Evolutionary conservation across 2,888 invertebrate species (phyloP).

Genomic region (Anthophora plumipes): DNA sequence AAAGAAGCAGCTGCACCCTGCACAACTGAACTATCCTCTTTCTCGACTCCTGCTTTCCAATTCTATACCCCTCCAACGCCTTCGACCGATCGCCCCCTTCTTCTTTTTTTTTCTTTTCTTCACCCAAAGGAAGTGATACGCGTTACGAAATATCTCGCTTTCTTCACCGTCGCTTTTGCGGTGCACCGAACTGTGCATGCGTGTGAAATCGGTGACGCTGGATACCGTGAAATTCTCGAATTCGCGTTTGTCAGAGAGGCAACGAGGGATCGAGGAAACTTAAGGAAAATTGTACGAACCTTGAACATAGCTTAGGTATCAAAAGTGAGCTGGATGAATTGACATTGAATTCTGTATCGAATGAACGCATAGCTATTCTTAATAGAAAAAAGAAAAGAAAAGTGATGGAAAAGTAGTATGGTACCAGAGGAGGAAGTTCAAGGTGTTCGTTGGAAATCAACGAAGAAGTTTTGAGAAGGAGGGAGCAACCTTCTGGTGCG

Average conservation of each 20-base stretch:
- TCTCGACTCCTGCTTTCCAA: slow-evolving; percentile 47
- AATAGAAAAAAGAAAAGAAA: too few relatives aligned
- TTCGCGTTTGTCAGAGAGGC: neutral
- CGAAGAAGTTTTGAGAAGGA: too few relatives aligned
- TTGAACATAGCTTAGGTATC: neutral
- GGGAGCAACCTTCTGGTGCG: neutral
- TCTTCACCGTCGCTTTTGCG: slow-evolving; percentile 2
- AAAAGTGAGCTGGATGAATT: neutral
- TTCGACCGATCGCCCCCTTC: slow-evolving; percentile 22
- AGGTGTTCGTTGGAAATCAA: neutral
- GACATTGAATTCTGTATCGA: neutral
- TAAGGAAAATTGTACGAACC: neutral
- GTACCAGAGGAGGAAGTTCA: neutral
- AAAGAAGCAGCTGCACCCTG: slow-evolving; percentile 74
- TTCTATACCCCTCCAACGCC: slow-evolving; percentile 40
- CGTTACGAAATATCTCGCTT: slow-evolving; percentile 44
- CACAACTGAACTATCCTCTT: slow-evolving; percentile 54
- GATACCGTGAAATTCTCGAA: neutral
- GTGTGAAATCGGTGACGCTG: slow-evolving; percentile 22
- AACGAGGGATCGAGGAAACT: neutral
- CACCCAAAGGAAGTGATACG: slow-evolving; percentile 49
- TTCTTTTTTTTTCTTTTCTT: too few relatives aligned
- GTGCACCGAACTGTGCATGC: slow-evolving; percentile 1
- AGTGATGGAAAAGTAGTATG: neutral
- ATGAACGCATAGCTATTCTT: too few relatives aligned